Conservation (phyloP, 2,797 vertebrate species). For the Falco rusticolus region DNA sequence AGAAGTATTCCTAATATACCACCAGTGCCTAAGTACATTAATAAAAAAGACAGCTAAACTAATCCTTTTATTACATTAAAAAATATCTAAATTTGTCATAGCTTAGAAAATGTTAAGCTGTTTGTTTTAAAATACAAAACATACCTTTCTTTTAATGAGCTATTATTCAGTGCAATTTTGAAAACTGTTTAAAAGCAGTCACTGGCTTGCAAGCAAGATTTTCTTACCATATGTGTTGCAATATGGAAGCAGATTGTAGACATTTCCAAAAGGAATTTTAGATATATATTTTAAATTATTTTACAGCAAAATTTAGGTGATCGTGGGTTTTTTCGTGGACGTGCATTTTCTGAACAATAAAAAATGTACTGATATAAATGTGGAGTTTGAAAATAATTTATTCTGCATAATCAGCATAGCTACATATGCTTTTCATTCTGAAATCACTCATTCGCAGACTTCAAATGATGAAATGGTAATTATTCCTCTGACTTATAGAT, state of each 20-base stretch:
- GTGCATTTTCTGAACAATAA: background rate
- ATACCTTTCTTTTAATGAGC: background rate
- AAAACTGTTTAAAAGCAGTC: conserved; percentile 51
- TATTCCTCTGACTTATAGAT: background rate
- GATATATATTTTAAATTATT: background rate
- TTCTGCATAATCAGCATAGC: background rate
- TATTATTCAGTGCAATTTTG: background rate
- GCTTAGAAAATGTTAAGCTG: conserved; percentile 17
- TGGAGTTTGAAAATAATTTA: conserved; percentile 17
- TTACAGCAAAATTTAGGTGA: background rate
- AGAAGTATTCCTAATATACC: background rate
- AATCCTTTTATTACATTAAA: conserved; percentile 7
- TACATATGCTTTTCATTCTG: conserved; percentile 24
- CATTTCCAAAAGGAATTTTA: conserved; percentile 31
- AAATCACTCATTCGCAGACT: conserved; percentile 8
- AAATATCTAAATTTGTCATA: conserved; percentile 6
- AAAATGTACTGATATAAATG: background rate
- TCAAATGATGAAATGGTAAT: conserved; percentile 16
- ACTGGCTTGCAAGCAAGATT: conserved; percentile 36
- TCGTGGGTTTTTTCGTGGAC: background rate
- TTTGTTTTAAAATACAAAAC: conserved; percentile 12
- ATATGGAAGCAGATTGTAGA: conserved; percentile 20
- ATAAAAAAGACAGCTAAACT: background rate
- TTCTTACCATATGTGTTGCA: conserved; percentile 40
- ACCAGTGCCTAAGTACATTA: background rate